These are phyloP conservation scores for Cichladusa arquata DNA, from an alignment of 2,113 vertebrate species.

Conservation along the genomic window DNA sequence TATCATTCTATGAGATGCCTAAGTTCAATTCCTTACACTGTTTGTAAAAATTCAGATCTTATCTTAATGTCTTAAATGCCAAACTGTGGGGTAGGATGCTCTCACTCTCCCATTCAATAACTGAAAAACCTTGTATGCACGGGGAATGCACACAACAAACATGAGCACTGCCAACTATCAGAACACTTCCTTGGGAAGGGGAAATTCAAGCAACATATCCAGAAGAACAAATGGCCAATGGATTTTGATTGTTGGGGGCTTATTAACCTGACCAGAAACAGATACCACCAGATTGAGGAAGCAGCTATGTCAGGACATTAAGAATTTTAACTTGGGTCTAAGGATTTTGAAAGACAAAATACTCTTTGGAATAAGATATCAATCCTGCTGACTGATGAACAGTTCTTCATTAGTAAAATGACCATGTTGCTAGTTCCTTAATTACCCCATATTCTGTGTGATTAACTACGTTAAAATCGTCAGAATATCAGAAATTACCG, in stretches of 20 bases:
- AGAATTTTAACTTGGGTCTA: not conserved
- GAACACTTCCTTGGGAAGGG: not conserved
- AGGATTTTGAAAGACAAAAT: not conserved
- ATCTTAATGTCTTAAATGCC: not conserved
- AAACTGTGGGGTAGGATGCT: not conserved
- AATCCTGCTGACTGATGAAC: not conserved
- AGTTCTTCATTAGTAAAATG: not conserved
- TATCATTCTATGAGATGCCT: not conserved
- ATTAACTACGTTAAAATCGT: not conserved
- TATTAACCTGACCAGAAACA: not conserved
- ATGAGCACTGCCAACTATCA: not conserved
- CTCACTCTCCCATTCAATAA: not conserved
- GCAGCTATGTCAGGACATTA: not conserved
- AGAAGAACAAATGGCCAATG: not conserved
- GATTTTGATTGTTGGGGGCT: not conserved
- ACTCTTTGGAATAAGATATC: not conserved
- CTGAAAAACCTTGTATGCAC: not conserved
- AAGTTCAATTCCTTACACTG: not conserved
- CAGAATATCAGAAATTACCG: not conserved
- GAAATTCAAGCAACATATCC: not conserved
- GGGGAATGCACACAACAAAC: not conserved
- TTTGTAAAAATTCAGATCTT: not conserved
- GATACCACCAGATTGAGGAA: not conserved
- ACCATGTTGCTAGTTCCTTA: not conserved
- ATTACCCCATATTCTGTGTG: not conserved